phyloP scores from a whole-genome alignment of 2,888 invertebrate genomes.

The Marronus borbonicus region DNA sequence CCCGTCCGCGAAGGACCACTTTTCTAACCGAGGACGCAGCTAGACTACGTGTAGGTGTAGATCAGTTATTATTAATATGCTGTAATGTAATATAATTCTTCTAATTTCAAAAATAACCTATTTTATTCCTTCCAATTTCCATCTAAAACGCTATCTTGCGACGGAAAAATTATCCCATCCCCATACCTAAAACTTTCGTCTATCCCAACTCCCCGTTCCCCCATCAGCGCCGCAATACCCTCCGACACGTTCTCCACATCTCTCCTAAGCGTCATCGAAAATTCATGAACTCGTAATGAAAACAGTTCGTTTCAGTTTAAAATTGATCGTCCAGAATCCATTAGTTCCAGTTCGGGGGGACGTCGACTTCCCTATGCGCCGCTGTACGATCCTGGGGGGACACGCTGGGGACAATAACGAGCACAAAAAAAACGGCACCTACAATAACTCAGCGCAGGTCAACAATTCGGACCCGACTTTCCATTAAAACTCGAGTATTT shows the following conservation, averaged over 20 bases:
- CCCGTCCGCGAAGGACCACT: too few species aligned
- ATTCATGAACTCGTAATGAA: conserved; percentile 40
- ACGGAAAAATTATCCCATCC: too few species aligned
- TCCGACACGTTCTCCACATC: not conserved
- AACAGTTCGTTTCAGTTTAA: conserved; percentile 40
- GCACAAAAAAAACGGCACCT: conserved; percentile 3
- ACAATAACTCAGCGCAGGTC: conserved; percentile 33
- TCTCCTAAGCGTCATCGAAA: conserved; percentile 26
- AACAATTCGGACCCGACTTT: conserved; percentile 24
- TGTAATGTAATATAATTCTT: too few species aligned
- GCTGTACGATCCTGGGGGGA: not conserved
- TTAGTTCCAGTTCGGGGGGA: conserved; percentile 26
- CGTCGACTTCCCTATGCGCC: not conserved
- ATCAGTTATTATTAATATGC: too few species aligned
- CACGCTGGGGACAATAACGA: not conserved
- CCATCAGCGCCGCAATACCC: not conserved
- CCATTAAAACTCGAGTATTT: conserved; percentile 13
- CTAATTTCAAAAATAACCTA: too few species aligned
- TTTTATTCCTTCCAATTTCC: too few species aligned
- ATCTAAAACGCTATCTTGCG: too few species aligned
- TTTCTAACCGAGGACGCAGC: too few species aligned
- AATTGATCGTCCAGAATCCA: conserved; percentile 42
- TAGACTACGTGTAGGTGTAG: too few species aligned
- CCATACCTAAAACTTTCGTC: too few species aligned
- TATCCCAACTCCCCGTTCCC: too few species aligned